Base-by-base conservation (phyloP, 2,797 vertebrate species). In the Gadopsis marmoratus region DNA sequence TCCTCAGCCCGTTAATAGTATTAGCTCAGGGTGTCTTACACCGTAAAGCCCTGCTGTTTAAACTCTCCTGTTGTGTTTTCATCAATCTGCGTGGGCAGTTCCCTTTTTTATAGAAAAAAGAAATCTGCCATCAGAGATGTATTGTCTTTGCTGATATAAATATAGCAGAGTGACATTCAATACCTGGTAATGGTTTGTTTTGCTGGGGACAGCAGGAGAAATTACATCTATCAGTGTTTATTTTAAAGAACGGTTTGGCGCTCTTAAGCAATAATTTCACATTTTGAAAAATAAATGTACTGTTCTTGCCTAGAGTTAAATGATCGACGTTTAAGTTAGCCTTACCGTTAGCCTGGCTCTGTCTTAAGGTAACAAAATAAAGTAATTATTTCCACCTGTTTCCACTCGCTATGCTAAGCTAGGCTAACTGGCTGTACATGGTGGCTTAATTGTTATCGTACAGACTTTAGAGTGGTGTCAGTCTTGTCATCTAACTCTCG, bases 1-100 rank as follows among this genome's bases (percentile, higher is more conserved):
- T 80, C 45, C 17, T 81, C 77, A 76, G 70, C 48, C 50, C 14
- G 79, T 84, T 89, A 89, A 92, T 85, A 85, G 84, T 26, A 88
- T 91, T 89, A 90, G n/a, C 80, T 72, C 71, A 71, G 45, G 61
- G 37, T 81, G 85, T 88, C 74, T 58, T 70, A 66, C 73, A 81
- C 83, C 73, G 87, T 78, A 78, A 83, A 75, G 77, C 69, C 68
- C 66, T 69, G 80, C 76, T 71, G 74, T 85, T 75, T 76, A 81
- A 81, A 80, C 56, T 62, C 63, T 66, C n/a, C 11, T 26, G 59
- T 64, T 29, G 61, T 69, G 65, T 84, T 47, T 82, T 64, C 74
- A 82, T 71, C 86, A 85, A 87, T 81, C 87, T 74, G 47, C 31
- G 23, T 74, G 39, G 60, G 53, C 56, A 64, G 66, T 3, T 74